Evolutionary conservation across 2,797 vertebrate species (phyloP), one percentile per base, ranked within the genome.

Genomic region (Coregonus ussuriensis): DNA sequence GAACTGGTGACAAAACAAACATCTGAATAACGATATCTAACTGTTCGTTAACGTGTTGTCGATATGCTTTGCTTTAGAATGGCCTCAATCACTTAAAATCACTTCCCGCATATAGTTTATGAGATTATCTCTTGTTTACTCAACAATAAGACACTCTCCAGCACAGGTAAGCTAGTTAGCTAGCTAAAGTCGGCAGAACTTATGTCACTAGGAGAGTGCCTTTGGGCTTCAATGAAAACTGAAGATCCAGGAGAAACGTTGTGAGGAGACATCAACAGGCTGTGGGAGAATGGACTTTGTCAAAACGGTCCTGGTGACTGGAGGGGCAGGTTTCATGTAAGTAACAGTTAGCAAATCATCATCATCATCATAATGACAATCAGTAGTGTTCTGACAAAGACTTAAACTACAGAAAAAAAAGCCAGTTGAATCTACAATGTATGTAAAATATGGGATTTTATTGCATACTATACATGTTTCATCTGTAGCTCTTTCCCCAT

Each of bases 281-380:
- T 66, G 21, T 66, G 65, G 4, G 29, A 18, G 33, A 14, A 92
- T 89, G 89, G 88, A 86, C 31, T 90, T 80, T 2, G 86, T 35
- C 69, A 95, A 94, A 88, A 94, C 95, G 41, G 87, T 98, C 1
- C 89, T 99, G 88, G 97, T 99, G 84, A 99, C 97, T 6, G 98
- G 98, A 21, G 97, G 98, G 5, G 96, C 95, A 0, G 98, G 98
- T 3, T 98, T 99, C 84, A 98, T 98, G 98, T 98, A 89, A 94
- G 97, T 94, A 53, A 63, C 25, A 76, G 7, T 6, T 7, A 18
- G 53, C 37, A 59, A 31, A 21, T 33, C 15, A 37, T 62, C 59
- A 0, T 21, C 33, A 3, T 37, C 21, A 21, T 16, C 2, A 67
- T 33, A 67, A 35, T 9, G 11, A 21, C 59, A 15, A 21, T 3